These are phyloP conservation scores for Scomberomorus guttatus DNA, from an alignment of 2,797 vertebrate genomes.

Conservation along the genomic window DNA sequence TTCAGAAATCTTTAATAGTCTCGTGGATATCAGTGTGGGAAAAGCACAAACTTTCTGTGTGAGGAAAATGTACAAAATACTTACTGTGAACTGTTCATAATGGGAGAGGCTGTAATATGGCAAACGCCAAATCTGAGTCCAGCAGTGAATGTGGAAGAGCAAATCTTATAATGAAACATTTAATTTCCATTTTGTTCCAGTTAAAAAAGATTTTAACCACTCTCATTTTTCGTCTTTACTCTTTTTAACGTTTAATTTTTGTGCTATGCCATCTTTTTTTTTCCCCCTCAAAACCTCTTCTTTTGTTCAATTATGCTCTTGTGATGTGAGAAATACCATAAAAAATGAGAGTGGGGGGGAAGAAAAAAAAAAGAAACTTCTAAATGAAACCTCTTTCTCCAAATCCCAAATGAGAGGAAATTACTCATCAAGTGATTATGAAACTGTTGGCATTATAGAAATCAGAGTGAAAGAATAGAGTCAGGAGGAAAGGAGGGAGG, in stretches of 20 bases:
- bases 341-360: slow-evolving; percentile 63
- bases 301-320: slow-evolving; percentile 76
- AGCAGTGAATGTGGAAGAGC: slow-evolving; percentile 11
- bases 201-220: slow-evolving; percentile 61
- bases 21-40: slow-evolving; percentile 92
- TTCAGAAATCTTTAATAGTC: slow-evolving; percentile 95
- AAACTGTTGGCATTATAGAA: slow-evolving; percentile 88
- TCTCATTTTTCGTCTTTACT: slow-evolving; percentile 29
- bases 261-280: slow-evolving; percentile 35
- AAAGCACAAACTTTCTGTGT: slow-evolving; percentile 91
- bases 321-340: slow-evolving; percentile 71
- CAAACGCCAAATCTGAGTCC: slow-evolving; percentile 7
- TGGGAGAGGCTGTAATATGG: slow-evolving; percentile 33
- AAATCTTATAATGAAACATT: slow-evolving; percentile 41
- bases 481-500: slow-evolving; percentile 69
- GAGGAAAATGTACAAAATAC: slow-evolving; percentile 70
- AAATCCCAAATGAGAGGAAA: slow-evolving; percentile 87
- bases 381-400: slow-evolving; percentile 73
- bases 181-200: slow-evolving; percentile 47
- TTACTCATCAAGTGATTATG: slow-evolving; percentile 89
- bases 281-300: slow-evolving; percentile 28
- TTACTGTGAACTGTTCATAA: slow-evolving; percentile 65
- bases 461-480: slow-evolving; percentile 83
- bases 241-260: slow-evolving; percentile 61
- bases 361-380: slow-evolving; percentile 58